Base-by-base conservation (phyloP, 2,113 vertebrate genomes). In the Nycticebus coucang region DNA sequence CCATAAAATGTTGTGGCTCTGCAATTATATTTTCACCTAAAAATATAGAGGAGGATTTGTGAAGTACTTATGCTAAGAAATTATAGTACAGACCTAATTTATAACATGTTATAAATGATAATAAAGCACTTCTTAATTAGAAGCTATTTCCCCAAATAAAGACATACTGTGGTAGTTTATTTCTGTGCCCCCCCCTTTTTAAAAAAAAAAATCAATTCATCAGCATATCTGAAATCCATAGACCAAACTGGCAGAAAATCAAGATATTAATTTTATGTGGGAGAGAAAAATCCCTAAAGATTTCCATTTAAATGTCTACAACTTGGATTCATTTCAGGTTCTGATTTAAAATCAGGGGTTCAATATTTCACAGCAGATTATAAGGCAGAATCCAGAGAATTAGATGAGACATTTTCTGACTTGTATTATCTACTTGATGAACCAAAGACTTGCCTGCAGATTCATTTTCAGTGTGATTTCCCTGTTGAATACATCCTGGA, bases 401-500 rank as follows among this genome's bases (percentile, higher is more conserved):
- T 94, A 96, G 97, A 97, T 86, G 93, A 98, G 97, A 97, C 71
- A 82, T 97, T 41, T 94, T 96, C 93, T 98, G 93, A 95, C 95
- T 98, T 91, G 26, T 98, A 98, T 98, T 98, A 98, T 97, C 96
- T 98, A 97, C 95, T 86, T 97, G 96, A 97, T 98, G 97, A 98
- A 98, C 96, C 93, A 96, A 87, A 95, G 83, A 71, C 95, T 88
- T 91, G 93, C 93, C 97, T 98, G 94, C 95, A 98, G 98, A 97
- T 98, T 98, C 86, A 97, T 98, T 98, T 98, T 98, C 93, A 94
- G 81, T 96, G 18, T 98, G 96, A 98, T 98, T 98, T 99, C 98
- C 98, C 98, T 97, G 91, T 98, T 98, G 97, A 96, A 96, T 97
- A 94, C 69, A 53, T 97, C 96, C 95, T 95, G 93, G 96, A 97